Base-by-base conservation (phyloP, 2,888 invertebrate species). In the Cataglyphis altisquamis region DNA sequence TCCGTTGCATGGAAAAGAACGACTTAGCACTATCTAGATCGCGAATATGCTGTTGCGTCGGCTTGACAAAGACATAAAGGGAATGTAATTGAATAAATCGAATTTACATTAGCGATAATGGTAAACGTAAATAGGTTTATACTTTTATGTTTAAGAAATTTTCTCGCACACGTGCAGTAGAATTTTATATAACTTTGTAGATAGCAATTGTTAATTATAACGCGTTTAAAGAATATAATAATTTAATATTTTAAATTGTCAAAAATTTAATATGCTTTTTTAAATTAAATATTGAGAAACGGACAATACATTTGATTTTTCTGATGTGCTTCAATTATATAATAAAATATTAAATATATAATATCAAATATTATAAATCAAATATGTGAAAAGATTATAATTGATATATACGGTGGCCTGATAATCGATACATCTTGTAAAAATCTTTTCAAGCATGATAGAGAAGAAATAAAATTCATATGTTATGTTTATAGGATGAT, bases 401-500 rank as follows among this genome's bases (percentile, higher is more conserved):
- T 64, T 0, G 21, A 21, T 15, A 36, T 41, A 64, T 21, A 29
- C 29, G 12, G 21, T 4, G 12, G 32, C 6, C 12, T 18, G 10
- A 29, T 48, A n/a, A 36, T 52, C 12, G 68, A 68, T 15, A 10
- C 8, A 32, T 18, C 0, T 45, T 45, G 2, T 4, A 12, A 32
- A 52, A 18, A 60, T 78, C 41, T 45, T 57, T 9, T 32, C 32
- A 32, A 57, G 55, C 41, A 29, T 15, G 15, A 5, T 21, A 29
- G 48, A 57, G 48, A 52, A 68, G 36, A 78, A 72, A 36, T 82
- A 67, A 88, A 89, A 88, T 83, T 90, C 84, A 83, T 81, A 73
- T 81, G 57, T 55, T 9, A 12, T 64, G 6, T 21, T 15, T 74
- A 66, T 55, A 84, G 29, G 57, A 67, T n/a, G 55, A 70, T 72